phyloP scores from a whole-genome alignment of 2,888 invertebrate species.

The Hydraecia micacea region DNA sequence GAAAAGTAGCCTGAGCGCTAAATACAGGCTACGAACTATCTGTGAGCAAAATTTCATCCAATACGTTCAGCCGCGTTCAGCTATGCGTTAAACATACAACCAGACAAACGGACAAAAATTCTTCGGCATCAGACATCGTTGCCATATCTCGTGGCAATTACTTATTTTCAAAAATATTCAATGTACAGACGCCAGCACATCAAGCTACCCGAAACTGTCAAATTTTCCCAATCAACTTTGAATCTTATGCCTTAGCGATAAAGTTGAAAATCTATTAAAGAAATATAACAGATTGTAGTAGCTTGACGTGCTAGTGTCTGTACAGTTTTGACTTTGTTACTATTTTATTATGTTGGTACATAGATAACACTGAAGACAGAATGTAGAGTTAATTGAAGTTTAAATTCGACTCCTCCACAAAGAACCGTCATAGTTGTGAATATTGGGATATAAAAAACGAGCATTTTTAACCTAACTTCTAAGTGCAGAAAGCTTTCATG shows the following conservation, averaged over 20 bases:
- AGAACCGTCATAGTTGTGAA: neutral
- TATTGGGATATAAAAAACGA: neutral
- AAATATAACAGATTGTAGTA: no score
- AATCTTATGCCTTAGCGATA: no score
- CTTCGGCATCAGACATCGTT: neutral
- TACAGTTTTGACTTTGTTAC: neutral
- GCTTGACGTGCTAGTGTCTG: no score
- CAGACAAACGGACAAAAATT: neutral
- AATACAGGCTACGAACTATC: neutral
- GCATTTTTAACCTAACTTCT: neutral
- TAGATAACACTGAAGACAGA: neutral
- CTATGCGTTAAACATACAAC: no score
- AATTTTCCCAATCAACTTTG: no score
- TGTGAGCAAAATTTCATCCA: neutral
- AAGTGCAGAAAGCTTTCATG: constrained; percentile 9
- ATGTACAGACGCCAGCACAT: no score
- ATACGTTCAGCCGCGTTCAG: neutral
- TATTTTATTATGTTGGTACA: neutral
- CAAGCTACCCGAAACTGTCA: no score
- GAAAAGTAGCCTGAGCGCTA: neutral
- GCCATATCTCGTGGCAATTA: neutral
- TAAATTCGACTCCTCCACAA: neutral
- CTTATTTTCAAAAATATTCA: neutral
- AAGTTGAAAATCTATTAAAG: no score
- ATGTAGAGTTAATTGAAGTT: neutral